phyloP scores from a whole-genome alignment of 1,140 invertebrate genomes.

The Drosophila micromelanica region DNA sequence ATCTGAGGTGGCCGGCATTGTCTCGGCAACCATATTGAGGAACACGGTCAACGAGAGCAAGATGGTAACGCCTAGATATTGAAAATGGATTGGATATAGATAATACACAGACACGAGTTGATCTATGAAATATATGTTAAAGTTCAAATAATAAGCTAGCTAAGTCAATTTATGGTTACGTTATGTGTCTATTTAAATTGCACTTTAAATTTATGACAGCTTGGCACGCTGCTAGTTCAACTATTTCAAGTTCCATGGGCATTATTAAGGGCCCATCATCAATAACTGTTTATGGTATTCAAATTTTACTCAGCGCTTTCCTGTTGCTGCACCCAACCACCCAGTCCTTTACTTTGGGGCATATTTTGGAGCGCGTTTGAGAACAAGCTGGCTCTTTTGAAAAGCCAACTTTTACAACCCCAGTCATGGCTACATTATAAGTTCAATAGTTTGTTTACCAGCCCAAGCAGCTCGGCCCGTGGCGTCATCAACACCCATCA shows the following conservation, averaged over 20 bases:
- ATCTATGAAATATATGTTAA: not conserved
- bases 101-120: not conserved
- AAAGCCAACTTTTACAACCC: constrained; percentile 25
- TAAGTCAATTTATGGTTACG: not conserved
- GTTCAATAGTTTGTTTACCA: constrained; percentile 79
- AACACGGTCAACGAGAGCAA: constrained; percentile 99
- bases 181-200: not conserved
- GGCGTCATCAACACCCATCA: constrained; percentile 55
- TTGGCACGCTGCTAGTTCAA: constrained; percentile 4
- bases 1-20: constrained; percentile 96
- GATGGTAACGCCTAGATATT: constrained; percentile 96
- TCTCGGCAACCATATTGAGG: constrained; percentile 97
- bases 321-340: not conserved
- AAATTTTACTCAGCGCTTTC: not conserved
- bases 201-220: not conserved
- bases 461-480: constrained; percentile 13
- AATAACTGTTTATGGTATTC: constrained; percentile 24
- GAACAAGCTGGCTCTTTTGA: constrained; percentile 25
- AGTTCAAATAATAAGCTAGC: not conserved
- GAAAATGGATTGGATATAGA: not conserved
- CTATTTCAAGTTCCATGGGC: not conserved
- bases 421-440: constrained; percentile 49
- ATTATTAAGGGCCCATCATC: not conserved
- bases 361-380: too few species aligned
- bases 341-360: too few species aligned